Evolutionary conservation across 2,888 invertebrate genomes (phyloP).

Genomic region (Congeria kusceri): DNA sequence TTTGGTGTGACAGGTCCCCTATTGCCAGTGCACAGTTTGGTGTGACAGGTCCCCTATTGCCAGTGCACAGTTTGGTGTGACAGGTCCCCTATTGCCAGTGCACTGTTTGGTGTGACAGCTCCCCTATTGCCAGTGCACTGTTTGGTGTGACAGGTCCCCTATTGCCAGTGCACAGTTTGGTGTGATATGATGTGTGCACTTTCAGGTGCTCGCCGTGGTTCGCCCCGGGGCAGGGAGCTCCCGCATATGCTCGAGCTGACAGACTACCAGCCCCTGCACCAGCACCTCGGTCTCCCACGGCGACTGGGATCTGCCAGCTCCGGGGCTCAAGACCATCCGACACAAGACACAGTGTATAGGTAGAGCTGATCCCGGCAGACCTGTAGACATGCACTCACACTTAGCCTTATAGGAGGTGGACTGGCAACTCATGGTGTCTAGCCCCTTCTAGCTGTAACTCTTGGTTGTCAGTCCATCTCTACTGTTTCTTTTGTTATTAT

Average conservation of each 20-base stretch:
- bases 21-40: no score
- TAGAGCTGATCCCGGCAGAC: slow-evolving; percentile 70
- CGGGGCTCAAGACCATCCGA: slow-evolving; percentile 53
- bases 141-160: background rate
- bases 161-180: background rate
- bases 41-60: no score
- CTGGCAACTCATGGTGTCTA: no score
- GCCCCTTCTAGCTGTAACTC: no score
- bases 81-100: background rate
- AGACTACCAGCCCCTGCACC: slow-evolving; percentile 69
- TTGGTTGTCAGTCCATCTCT: no score
- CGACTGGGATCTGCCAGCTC: slow-evolving; percentile 66
- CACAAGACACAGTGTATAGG: slow-evolving; percentile 76
- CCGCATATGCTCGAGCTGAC: slow-evolving; percentile 70
- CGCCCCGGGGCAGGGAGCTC: slow-evolving; percentile 25
- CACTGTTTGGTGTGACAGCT: background rate
- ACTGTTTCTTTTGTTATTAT: no score
- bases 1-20: no score
- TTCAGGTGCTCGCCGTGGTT: slow-evolving; percentile 39
- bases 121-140: no score
- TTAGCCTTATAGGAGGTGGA: no score
- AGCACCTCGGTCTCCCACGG: slow-evolving; percentile 67
- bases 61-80: no score
- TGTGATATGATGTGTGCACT: background rate
- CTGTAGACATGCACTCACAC: no score